Evolutionary conservation across 2,797 vertebrate genomes (phyloP), one percentile per base, ranked within the genome.

Genomic region (Helostoma temminkii): DNA sequence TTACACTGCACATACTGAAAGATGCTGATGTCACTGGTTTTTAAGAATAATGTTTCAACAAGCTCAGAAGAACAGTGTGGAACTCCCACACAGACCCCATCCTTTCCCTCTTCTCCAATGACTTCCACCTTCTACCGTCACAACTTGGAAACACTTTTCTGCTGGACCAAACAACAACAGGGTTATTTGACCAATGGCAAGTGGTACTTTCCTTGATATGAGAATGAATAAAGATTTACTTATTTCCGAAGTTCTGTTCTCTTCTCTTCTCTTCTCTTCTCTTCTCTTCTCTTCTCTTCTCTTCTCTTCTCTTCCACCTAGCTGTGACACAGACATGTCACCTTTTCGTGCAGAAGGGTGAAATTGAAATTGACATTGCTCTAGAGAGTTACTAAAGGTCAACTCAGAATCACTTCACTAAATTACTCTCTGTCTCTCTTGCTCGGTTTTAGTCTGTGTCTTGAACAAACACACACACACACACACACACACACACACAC

Each of bases 301-400:
- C 16, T 12, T 47, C 21, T 11, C 36, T 46, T 37, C 39, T 57
- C 36, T 18, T 65, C 49, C 66, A 71, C 66, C 66, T 60, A 24
- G 65, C 74, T 62, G 63, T 64, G 61, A 69, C 58, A 79, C 71
- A 52, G 59, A 66, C 77, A 63, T 36, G 48, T 71, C 50, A 66
- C 67, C 64, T 80, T 59, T 65, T 49, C 59, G 19, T 9, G 14
- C 42, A 43, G 66, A 69, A 42, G 60, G 72, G 73, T 84, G 85
- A 79, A 83, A 89, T 78, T 81, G 83, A 82, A 84, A 86, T 81
- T 86, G 86, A 80, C 82, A 76, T 77, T 71, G 71, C 73, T 74
- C 81, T 58, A 46, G 59, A 82, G 84, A 84, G 71, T 75, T 71
- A 39, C 69, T 67, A 78, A 86, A 89, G 89, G 89, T 90, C 90